Base-by-base conservation (phyloP, 1,140 invertebrate genomes). In the Lasaia peninsularis region DNA sequence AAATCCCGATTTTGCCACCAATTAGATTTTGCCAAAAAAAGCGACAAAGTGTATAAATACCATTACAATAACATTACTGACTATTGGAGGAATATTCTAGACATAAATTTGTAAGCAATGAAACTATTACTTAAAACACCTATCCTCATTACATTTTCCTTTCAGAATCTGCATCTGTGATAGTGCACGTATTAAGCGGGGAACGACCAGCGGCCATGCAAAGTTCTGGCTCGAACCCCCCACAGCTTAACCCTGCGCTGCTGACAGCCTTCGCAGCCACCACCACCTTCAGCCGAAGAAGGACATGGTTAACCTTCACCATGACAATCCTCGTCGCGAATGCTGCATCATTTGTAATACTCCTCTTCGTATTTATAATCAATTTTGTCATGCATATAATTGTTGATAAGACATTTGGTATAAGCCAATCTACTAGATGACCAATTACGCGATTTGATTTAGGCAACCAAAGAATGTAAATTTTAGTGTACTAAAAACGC, bases 131-230 rank as follows among this genome's bases (percentile, higher is more conserved):
- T n/a, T n/a, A n/a, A n/a, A n/a, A n/a, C n/a, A n/a, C n/a, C n/a
- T n/a, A n/a, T n/a, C n/a, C n/a, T n/a, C n/a, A n/a, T n/a, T n/a
- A n/a, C n/a, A 8, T 40, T 55, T 11, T 61, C 63, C 67, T 12
- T 69, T 60, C 78, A 92, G 92, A 93, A 71, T 92, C 92, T 11
- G 92, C 92, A 44, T 93, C 92, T 33, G 92, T 93, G 52, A 88
- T 93, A 58, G 92, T 93, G 40, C 92, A 93, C 71, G 92, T 93
- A 56, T 85, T 93, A 60, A 92, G 92, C 63, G 93, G 93, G 2
- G 93, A 94, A 78, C 91, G 93, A 82, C 94, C 93, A 54, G 94
- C 93, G 9, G 94, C 94, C 49, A 94, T 94, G 93, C 94, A 94
- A 79, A 91, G 91, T 79, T 93, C 90, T 63, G 91, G 88, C 60